These are phyloP conservation scores for Drosophila repleta DNA, from an alignment of 1,140 invertebrate genomes.

Conservation along the genomic window DNA sequence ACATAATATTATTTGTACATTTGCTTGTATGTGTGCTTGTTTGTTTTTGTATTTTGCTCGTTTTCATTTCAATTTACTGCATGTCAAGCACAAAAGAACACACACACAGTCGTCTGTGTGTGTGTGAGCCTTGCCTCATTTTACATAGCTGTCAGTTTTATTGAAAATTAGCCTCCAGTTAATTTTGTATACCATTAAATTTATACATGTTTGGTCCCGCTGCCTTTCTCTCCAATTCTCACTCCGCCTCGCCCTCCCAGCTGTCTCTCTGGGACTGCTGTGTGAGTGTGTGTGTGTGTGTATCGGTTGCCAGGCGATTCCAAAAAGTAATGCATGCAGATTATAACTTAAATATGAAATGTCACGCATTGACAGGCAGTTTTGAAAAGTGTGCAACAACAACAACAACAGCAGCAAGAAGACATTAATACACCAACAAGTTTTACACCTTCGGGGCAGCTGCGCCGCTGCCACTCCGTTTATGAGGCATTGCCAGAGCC, in stretches of 20 bases:
- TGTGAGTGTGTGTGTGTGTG: slow-evolving; percentile 21
- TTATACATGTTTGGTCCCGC: slow-evolving; percentile 49
- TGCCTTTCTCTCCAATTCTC: not conserved
- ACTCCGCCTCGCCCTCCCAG: not conserved
- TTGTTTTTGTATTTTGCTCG: slow-evolving; percentile 49
- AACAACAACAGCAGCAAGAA: not conserved
- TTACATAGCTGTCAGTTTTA: slow-evolving; percentile 74
- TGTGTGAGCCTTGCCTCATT: slow-evolving; percentile 45
- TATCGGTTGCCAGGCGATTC: slow-evolving; percentile 32
- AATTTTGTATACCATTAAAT: slow-evolving; percentile 79
- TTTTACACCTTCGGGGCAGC: slow-evolving; percentile 63
- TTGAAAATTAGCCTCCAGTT: slow-evolving; percentile 81
- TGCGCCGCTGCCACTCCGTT: slow-evolving; percentile 62
- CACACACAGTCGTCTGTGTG: slow-evolving; percentile 31
- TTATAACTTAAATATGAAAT: slow-evolving; percentile 83
- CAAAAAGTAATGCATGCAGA: slow-evolving; percentile 79
- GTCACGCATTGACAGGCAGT: slow-evolving; percentile 82
- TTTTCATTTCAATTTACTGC: slow-evolving; percentile 62
- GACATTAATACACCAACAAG: slow-evolving; percentile 59
- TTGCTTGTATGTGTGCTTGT: slow-evolving; percentile 9
- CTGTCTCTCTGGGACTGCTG: not conserved
- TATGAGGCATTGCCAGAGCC: slow-evolving; percentile 51
- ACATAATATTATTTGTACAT: slow-evolving; percentile 35
- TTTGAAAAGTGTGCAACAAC: slow-evolving; percentile 80
- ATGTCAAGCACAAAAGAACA: slow-evolving; percentile 51